Evolutionary conservation across 2,888 invertebrate genomes (phyloP).

Genomic region (Tetropium fuscum): DNA sequence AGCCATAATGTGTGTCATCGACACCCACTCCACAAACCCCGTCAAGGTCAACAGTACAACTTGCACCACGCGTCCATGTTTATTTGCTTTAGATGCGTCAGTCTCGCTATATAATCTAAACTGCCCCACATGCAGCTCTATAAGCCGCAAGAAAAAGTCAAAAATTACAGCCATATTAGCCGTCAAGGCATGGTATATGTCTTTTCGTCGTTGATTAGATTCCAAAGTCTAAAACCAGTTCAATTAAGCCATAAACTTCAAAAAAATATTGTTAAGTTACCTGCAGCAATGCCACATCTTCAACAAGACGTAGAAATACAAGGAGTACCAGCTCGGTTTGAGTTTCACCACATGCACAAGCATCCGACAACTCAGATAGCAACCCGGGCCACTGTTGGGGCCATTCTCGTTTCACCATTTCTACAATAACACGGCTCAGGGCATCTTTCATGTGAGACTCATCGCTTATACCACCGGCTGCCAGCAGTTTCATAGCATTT

Average conservation of each 20-base stretch:
- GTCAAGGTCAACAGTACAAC: constrained; percentile 86
- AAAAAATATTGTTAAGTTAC: constrained; percentile 60
- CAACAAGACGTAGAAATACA: constrained; percentile 89
- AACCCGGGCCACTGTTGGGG: constrained; percentile 96
- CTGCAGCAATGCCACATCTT: constrained; percentile 93
- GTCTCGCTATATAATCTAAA: constrained; percentile 75
- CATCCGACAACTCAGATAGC: constrained; percentile 83
- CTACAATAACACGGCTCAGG: constrained; percentile 90
- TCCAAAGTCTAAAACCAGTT: constrained; percentile 79
- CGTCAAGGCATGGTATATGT: constrained; percentile 90
- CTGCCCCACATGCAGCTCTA: constrained; percentile 83
- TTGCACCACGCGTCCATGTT: constrained; percentile 85
- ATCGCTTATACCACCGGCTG: constrained; percentile 81
- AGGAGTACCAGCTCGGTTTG: constrained; percentile 92
- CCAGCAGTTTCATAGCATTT: constrained; percentile 87
- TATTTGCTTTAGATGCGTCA: constrained; percentile 74
- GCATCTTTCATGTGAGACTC: constrained; percentile 87
- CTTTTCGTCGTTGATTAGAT: constrained; percentile 88
- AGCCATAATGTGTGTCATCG: constrained; percentile 85
- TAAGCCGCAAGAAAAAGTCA: constrained; percentile 83
- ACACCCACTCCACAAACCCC: constrained; percentile 94
- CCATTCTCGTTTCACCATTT: constrained; percentile 98
- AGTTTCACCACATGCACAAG: constrained; percentile 84
- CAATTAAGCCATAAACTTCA: constrained; percentile 21
- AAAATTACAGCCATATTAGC: constrained; percentile 91